Percentiles rank a stretch among this genome's conserved stretches.
Conservation (phyloP, 1,140 invertebrate genomes). For the Acromyrmex charruanus region DNA sequence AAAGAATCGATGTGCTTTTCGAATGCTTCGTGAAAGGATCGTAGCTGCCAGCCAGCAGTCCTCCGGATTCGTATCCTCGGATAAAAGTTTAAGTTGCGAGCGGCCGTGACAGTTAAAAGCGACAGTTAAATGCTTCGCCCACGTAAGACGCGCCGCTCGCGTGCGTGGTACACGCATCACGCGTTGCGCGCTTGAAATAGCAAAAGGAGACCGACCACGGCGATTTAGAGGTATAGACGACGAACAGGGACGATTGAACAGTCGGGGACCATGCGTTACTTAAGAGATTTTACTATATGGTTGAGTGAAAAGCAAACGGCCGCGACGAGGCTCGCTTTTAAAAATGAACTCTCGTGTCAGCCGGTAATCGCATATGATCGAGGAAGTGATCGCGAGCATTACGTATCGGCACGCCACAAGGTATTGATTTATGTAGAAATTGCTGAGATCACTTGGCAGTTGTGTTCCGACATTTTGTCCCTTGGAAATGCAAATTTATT, state of each 20-base stretch:
- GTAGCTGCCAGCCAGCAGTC: not conserved
- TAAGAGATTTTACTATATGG: conserved; percentile 53
- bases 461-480: not conserved
- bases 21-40: not conserved
- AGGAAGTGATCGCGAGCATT: conserved; percentile 73
- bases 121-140: conserved; percentile 26
- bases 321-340: conserved; percentile 18
- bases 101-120: conserved; percentile 45
- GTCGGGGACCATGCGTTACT: conserved; percentile 42
- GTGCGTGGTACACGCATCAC: conserved; percentile 23
- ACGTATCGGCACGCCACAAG: conserved; percentile 61
- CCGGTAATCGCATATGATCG: conserved; percentile 73
- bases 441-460: conserved; percentile 36
- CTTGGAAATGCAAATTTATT: not conserved
- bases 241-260: conserved; percentile 55
- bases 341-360: conserved; percentile 56
- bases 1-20: not conserved
- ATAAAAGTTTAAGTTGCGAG: conserved; percentile 12
- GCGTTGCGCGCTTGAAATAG: not conserved
- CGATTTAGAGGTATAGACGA: conserved; percentile 37
- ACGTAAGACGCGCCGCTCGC: conserved; percentile 24
- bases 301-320: conserved; percentile 54
- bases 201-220: not conserved
- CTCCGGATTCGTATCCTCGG: not conserved
- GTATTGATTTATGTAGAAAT: conserved; percentile 71